Percentiles rank a stretch among this genome's conserved stretches.
phyloP scores from a whole-genome alignment of 1,140 invertebrate species.

The Drosophila truncata region DNA sequence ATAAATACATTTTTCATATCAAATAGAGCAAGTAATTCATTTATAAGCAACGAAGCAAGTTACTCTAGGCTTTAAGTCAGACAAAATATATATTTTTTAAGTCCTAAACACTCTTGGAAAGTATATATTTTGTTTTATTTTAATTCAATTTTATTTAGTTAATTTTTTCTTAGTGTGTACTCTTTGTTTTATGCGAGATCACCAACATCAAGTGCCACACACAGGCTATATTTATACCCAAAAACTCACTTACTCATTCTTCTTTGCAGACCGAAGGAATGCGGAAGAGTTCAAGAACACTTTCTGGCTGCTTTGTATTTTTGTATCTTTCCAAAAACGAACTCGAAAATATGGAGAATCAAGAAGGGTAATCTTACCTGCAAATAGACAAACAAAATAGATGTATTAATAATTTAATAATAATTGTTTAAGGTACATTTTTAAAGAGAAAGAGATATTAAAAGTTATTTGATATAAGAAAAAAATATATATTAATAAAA shows the following conservation, averaged over 20 bases:
- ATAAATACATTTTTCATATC: neutral
- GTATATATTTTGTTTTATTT: neutral
- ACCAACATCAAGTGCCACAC: constrained; percentile 13
- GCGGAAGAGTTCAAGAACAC: constrained; percentile 34
- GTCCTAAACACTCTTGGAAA: neutral
- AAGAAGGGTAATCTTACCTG: neutral
- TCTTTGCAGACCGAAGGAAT: neutral
- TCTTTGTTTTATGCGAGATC: constrained; percentile 19
- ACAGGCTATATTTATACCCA: constrained; percentile 13
- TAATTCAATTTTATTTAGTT: neutral
- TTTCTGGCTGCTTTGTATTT: neutral
- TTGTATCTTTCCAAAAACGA: neutral
- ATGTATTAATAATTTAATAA: neutral
- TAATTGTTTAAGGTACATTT: no score
- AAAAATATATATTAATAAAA: no score
- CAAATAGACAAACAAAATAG: neutral
- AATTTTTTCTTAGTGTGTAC: neutral
- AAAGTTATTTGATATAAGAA: no score
- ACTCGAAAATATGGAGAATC: no score
- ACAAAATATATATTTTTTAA: neutral
- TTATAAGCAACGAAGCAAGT: neutral
- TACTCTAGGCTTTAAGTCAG: neutral
- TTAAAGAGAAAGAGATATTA: no score
- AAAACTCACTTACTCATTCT: constrained; percentile 2
- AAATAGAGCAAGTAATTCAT: neutral